These are phyloP conservation scores for Achroia grisella DNA, from an alignment of 1,140 invertebrate species.

Conservation along the genomic window DNA sequence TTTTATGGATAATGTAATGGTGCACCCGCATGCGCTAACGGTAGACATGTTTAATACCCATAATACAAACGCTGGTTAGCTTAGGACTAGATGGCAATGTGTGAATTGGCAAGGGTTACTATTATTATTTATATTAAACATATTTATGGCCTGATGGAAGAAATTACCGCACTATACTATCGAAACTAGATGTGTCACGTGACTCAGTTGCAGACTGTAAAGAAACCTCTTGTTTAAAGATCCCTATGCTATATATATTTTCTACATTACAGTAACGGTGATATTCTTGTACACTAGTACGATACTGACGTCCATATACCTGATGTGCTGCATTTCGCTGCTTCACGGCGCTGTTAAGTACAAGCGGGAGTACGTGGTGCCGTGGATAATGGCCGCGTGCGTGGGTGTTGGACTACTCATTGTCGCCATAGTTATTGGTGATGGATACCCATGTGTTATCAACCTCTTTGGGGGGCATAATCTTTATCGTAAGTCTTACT, in stretches of 20 bases:
- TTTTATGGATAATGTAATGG: no score
- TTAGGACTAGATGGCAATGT: no score
- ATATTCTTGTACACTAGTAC: slow-evolving; percentile 61
- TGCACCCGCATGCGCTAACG: no score
- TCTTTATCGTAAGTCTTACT: slow-evolving; percentile 57
- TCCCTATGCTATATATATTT: not conserved
- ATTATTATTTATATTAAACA: no score
- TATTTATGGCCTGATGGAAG: no score
- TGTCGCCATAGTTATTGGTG: slow-evolving; percentile 41
- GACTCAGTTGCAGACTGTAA: no score
- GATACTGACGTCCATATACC: slow-evolving; percentile 54
- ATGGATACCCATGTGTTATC: slow-evolving; percentile 49
- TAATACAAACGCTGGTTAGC: no score
- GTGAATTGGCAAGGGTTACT: no score
- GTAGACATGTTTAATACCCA: no score
- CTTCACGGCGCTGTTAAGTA: slow-evolving; percentile 59
- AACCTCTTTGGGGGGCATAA: slow-evolving; percentile 53
- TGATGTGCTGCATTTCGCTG: slow-evolving; percentile 60
- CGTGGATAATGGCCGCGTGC: slow-evolving; percentile 57
- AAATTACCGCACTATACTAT: no score
- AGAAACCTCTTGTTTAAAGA: no score
- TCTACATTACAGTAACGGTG: slow-evolving; percentile 48
- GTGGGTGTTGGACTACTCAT: slow-evolving; percentile 44
- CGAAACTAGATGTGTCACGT: no score
- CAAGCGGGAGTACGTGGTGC: slow-evolving; percentile 55